Evolutionary conservation across 2,113 vertebrate genomes (phyloP).

Genomic region (Psittacula cyanocephala): DNA sequence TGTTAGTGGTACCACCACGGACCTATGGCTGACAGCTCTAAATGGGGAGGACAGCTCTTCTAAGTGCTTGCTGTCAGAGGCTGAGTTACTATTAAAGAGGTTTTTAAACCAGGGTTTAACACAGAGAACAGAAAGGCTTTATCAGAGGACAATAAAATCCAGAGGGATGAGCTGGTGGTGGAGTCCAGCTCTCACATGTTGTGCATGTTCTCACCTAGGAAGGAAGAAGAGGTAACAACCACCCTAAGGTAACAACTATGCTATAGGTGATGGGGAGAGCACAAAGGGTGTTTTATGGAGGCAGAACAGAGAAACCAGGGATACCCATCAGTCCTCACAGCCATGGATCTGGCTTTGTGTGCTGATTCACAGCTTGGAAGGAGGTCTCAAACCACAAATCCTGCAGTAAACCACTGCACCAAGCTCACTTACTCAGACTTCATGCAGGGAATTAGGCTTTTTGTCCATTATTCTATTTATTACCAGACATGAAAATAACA

Average conservation of each 20-base stretch:
- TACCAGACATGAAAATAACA: background rate
- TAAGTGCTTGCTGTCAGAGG: background rate
- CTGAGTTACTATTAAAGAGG: background rate
- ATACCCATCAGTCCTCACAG: background rate
- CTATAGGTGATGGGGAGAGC: too few species aligned
- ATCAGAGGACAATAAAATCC: background rate
- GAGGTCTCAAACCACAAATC: conserved; percentile 18
- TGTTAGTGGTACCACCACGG: background rate
- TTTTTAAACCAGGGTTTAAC: background rate
- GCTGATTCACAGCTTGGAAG: conserved; percentile 26
- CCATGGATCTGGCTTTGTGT: background rate
- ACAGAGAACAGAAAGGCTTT: background rate
- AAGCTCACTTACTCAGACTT: background rate
- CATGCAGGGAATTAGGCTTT: background rate
- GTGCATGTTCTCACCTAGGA: background rate
- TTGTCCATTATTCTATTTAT: conserved; percentile 23
- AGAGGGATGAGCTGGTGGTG: background rate
- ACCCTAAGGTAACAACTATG: background rate
- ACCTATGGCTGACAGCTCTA: background rate
- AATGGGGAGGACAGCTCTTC: background rate
- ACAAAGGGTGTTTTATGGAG: background rate
- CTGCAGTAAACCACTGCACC: background rate
- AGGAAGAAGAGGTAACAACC: background rate
- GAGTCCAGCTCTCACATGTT: rapidly evolving
- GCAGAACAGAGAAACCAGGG: background rate